Evolutionary conservation across 2,888 invertebrate species (phyloP).

Genomic region (Acronicta aceris): DNA sequence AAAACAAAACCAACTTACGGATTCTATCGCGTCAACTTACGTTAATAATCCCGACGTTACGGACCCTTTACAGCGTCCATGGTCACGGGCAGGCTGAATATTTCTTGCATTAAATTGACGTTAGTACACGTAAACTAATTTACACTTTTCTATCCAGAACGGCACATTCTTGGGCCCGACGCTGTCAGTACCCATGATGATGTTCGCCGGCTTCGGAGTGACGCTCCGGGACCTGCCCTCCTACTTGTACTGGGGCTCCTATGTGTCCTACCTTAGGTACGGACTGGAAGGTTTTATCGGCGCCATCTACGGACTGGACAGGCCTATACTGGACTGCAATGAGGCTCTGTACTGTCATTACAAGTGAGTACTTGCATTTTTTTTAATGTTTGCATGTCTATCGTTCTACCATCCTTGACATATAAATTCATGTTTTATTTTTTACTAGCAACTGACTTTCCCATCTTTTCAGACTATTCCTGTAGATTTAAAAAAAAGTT

Average conservation of each 20-base stretch:
- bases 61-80: too few relatives aligned
- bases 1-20: too few relatives aligned
- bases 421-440: too few relatives aligned
- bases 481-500: too few relatives aligned
- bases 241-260: slow-evolving; percentile 97
- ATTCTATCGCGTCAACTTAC: too few relatives aligned
- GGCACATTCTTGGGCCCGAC: slow-evolving; percentile 98
- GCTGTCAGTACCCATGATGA: slow-evolving; percentile 97
- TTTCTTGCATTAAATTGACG: too few relatives aligned
- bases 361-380: slow-evolving; percentile 77
- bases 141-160: slow-evolving; percentile 91
- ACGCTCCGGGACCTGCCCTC: slow-evolving; percentile 95
- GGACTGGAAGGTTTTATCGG: slow-evolving; percentile 96
- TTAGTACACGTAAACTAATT: neutral
- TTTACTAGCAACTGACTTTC: too few relatives aligned
- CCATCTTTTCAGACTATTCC: too few relatives aligned
- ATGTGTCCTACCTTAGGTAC: slow-evolving; percentile 96
- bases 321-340: slow-evolving; percentile 94
- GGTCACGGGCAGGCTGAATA: too few relatives aligned
- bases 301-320: slow-evolving; percentile 94
- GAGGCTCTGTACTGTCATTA: slow-evolving; percentile 94
- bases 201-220: slow-evolving; percentile 99
- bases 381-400: too few relatives aligned
- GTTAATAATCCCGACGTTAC: too few relatives aligned
- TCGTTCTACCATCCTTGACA: too few relatives aligned